These are phyloP conservation scores for Acronicta alni DNA, from an alignment of 2,888 invertebrate species.

Conservation along the genomic window DNA sequence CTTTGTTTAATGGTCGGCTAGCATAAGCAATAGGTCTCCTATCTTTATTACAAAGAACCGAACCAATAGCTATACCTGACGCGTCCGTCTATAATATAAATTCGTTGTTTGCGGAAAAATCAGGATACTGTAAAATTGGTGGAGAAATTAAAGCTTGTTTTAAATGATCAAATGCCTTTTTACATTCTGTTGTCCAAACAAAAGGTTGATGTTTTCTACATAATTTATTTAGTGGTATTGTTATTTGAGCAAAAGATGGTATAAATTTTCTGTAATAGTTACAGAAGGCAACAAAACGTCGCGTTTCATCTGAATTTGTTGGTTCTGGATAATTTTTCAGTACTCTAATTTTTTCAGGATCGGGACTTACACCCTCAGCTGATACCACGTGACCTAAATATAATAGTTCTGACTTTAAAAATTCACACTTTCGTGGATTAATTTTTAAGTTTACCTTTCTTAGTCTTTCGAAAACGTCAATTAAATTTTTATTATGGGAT, in stretches of 20 bases:
- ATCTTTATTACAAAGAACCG: conserved; percentile 27
- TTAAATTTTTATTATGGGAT: neutral
- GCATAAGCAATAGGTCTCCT: conserved; percentile 25
- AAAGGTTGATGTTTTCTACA: conserved; percentile 4
- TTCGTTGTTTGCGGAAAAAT: conserved; percentile 17
- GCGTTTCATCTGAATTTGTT: neutral
- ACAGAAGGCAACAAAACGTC: conserved; percentile 7
- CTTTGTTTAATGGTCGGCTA: conserved; percentile 32
- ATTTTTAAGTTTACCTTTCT: neutral
- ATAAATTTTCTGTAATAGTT: conserved; percentile 19
- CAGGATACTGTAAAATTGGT: conserved; percentile 14
- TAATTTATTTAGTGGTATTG: conserved; percentile 7
- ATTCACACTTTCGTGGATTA: neutral
- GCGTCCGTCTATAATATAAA: conserved; percentile 37
- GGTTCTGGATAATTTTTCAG: neutral
- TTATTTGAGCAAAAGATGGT: conserved; percentile 8
- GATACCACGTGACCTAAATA: neutral
- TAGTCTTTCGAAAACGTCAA: neutral
- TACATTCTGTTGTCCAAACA: conserved; percentile 3
- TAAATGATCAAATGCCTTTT: conserved; percentile 4
- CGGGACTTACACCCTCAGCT: neutral
- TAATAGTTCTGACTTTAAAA: neutral
- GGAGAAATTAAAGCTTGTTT: neutral
- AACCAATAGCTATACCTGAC: conserved; percentile 22
- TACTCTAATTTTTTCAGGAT: neutral